Evolutionary conservation across 2,888 invertebrate genomes (phyloP), one percentile per base, ranked within the genome.

Genomic region (Drosophila prolongata): DNA sequence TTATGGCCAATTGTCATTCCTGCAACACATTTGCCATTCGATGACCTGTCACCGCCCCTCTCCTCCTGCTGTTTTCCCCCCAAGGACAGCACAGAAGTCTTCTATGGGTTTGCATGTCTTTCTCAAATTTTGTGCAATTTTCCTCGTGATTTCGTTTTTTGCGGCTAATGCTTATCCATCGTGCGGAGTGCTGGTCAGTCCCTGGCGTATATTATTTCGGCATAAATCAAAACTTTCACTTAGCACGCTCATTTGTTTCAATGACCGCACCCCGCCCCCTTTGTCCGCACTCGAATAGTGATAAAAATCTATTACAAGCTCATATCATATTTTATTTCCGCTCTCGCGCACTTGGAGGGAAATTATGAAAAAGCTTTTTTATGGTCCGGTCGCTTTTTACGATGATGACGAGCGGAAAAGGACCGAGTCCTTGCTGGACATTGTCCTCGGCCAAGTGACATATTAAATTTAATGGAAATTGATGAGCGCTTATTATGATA

Each of bases 391-490:
- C 84, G 75, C 74, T 77, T 88, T 88, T 88, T 88, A 80, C 78
- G 86, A 89, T 78, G 79, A 78, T 79, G 78, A 77, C 73, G 75
- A 61, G 53, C 64, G 67, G 38, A 19, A n/a, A 4, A 46, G 55
- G 56, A 55, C 55, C 27, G 60, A 37, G 61, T 61, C 61, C 58
- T 34, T 46, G 24, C 11, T 10, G 42, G 16, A 34, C 58, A 64
- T 40, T 50, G 35, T 64, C 34, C 61, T 53, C 37, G 49, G 14
- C 54, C 66, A 50, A 87, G 89, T 87, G 87, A 85, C 89, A 87
- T 90, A 90, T 90, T 90, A 90, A 90, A 89, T 89, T 90, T 90
- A 90, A 90, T 90, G 90, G 90, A 90, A 90, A 90, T 90, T 90
- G 90, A 90, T 90, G 90, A 90, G 89, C 78, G 81, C 88, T 89